A percentile compares a stretch with the other conserved stretches of the same genome.
phyloP scores from a whole-genome alignment of 2,888 invertebrate species.

The Diachrysia chrysitis region DNA sequence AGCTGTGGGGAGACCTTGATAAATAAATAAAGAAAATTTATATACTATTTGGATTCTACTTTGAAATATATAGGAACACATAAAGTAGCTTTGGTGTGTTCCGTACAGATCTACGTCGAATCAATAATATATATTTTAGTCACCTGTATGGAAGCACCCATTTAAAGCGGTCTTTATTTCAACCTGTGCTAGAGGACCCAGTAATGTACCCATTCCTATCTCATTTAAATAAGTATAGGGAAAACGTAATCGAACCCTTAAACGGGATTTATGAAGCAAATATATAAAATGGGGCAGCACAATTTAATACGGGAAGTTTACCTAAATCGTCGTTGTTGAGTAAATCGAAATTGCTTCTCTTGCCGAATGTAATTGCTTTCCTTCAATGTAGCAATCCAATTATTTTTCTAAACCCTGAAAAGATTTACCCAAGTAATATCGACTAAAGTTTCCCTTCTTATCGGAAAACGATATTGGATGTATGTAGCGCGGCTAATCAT shows the following conservation, averaged over 20 bases:
- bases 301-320: slow-evolving; percentile 79
- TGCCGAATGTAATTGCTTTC: slow-evolving; percentile 85
- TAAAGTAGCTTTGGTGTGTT: background rate
- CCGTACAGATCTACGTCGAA: background rate
- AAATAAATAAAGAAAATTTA: background rate
- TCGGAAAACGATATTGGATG: slow-evolving; percentile 80
- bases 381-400: slow-evolving; percentile 84
- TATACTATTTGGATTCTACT: background rate
- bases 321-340: slow-evolving; percentile 79
- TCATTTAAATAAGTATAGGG: slow-evolving; percentile 75
- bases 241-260: slow-evolving; percentile 75
- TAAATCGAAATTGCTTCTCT: slow-evolving; percentile 82
- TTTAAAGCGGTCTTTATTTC: slow-evolving; percentile 49
- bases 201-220: slow-evolving; percentile 65
- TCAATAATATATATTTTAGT: slow-evolving; percentile 25
- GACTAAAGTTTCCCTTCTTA: slow-evolving; percentile 75
- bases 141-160: slow-evolving; percentile 40
- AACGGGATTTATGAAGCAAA: slow-evolving; percentile 76
- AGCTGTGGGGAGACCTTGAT: no score
- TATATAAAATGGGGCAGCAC: slow-evolving; percentile 74
- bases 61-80: background rate
- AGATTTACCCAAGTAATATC: slow-evolving; percentile 77
- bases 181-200: slow-evolving; percentile 56
- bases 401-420: slow-evolving; percentile 86
- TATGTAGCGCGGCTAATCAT: slow-evolving; percentile 64